phyloP scores from a whole-genome alignment of 2,113 vertebrate genomes.

The Melanotaenia duboulayi region DNA sequence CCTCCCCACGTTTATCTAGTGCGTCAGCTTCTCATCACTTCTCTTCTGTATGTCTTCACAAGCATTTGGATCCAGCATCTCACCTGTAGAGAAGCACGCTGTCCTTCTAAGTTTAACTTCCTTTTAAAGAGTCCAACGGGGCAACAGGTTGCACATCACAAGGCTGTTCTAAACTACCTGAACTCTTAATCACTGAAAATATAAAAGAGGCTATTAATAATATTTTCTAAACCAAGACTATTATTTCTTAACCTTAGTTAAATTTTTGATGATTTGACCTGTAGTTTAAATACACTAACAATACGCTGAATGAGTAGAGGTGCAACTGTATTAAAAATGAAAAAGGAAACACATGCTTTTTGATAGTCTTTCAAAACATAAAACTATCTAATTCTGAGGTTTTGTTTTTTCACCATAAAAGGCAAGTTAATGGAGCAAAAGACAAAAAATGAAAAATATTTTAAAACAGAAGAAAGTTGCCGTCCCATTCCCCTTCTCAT shows the following conservation, averaged over 20 bases:
- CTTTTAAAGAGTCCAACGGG: constrained; percentile 31
- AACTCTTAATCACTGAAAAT: not conserved
- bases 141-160: constrained; percentile 10
- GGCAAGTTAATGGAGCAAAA: not conserved
- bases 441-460: not conserved
- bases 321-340: not conserved
- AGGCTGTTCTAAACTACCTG: not conserved
- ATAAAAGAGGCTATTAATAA: not conserved
- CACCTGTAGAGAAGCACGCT: constrained; percentile 69
- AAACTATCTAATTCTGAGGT: not conserved
- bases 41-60: constrained; percentile 81
- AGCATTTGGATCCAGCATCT: constrained; percentile 79
- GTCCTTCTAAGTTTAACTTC: constrained; percentile 10
- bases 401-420: not conserved
- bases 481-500: constrained; percentile 28
- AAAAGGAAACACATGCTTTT: not conserved
- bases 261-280: too few species aligned
- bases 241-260: too few species aligned
- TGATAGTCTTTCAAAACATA: not conserved
- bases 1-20: constrained; percentile 66
- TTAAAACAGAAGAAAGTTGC: constrained; percentile 47
- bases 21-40: constrained; percentile 78
- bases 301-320: constrained; percentile 3
- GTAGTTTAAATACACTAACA: too few species aligned
- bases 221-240: not conserved